Percentiles rank a stretch among this genome's conserved stretches.
These are phyloP conservation scores for Galaxias olidus DNA, from an alignment of 2,797 vertebrate species.

Conservation along the genomic window DNA sequence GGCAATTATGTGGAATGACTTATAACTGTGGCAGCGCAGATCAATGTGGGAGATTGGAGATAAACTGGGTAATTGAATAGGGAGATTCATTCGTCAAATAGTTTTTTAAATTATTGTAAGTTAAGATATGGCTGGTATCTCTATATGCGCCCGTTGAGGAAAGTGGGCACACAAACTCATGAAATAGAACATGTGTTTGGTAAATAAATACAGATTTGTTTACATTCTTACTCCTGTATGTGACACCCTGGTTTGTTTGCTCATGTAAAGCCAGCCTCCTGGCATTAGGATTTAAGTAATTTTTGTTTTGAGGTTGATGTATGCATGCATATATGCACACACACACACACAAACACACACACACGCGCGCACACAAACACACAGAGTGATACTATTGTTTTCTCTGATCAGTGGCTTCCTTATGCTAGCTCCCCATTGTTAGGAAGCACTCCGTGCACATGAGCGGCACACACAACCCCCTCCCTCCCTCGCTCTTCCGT, in stretches of 20 bases:
- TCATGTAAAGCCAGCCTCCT: no score
- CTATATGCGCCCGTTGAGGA: background rate
- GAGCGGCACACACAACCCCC: constrained; percentile 26
- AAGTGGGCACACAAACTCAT: background rate
- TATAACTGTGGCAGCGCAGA: background rate
- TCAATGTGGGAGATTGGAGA: constrained; percentile 8
- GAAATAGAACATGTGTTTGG: no score
- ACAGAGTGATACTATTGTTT: constrained; percentile 11
- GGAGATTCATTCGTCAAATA: constrained; percentile 1
- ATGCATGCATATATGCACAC: background rate
- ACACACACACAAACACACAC: constrained; percentile 11
- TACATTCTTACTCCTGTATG: no score
- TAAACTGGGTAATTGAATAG: background rate
- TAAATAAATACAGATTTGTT: no score
- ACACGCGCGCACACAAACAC: constrained; percentile 12
- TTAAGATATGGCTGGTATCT: background rate
- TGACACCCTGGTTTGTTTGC: no score
- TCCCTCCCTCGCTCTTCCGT: constrained; percentile 27
- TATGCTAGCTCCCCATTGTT: constrained; percentile 39
- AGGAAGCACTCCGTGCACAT: constrained; percentile 26
- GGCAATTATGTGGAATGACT: constrained; percentile 6
- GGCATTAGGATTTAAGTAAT: no score
- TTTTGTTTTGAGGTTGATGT: no score
- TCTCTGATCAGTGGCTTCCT: constrained; percentile 26
- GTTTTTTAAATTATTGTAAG: constrained; percentile 4